phyloP scores from a whole-genome alignment of 2,797 vertebrate genomes.

The Nasua narica region DNA sequence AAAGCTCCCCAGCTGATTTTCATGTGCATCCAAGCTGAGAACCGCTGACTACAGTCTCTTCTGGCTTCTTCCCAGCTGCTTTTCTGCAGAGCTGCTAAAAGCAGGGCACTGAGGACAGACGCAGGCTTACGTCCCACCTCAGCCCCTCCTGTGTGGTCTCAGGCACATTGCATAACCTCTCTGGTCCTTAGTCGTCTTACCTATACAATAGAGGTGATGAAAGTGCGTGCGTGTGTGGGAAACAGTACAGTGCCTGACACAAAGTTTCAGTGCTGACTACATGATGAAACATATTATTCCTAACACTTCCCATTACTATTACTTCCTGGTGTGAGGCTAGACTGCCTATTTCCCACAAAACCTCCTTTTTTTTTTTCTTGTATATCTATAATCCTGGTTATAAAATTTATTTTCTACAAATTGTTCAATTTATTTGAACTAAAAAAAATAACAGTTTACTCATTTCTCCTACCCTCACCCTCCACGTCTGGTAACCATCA shows the following conservation, averaged over 20 bases:
- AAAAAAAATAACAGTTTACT: background rate
- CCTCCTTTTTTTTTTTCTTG: background rate
- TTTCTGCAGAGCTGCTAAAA: background rate
- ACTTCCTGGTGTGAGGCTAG: background rate
- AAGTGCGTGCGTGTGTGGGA: rapidly evolving
- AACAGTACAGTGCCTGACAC: background rate
- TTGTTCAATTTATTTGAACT: background rate
- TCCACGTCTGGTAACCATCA: background rate
- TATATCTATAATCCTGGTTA: background rate
- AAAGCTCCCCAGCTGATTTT: background rate
- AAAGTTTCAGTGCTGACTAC: background rate
- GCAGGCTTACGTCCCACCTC: background rate
- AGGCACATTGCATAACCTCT: background rate
- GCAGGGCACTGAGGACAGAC: background rate
- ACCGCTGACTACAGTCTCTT: background rate
- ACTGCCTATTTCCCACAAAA: background rate
- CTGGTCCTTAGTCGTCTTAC: background rate
- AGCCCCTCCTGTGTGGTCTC: background rate
- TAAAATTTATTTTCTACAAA: background rate
- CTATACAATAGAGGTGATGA: background rate
- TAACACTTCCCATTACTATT: background rate
- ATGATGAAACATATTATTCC: rapidly evolving
- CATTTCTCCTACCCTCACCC: background rate
- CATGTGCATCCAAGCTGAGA: background rate
- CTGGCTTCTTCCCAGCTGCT: background rate